Evolutionary conservation across 1,140 invertebrate species (phyloP).

Genomic region (Rhynchophorus ferrugineus): DNA sequence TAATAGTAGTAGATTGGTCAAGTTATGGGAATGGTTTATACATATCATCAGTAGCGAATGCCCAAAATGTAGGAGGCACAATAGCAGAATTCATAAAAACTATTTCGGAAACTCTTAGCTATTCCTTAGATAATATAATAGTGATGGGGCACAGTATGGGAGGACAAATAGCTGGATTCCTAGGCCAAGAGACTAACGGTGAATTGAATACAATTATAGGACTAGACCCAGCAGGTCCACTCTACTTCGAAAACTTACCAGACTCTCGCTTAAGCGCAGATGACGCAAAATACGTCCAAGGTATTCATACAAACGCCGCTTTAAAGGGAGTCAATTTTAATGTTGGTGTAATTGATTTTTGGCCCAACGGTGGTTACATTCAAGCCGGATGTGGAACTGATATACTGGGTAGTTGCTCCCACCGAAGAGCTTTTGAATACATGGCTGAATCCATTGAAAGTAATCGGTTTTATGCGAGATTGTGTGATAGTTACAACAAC

Average conservation of each 20-base stretch:
- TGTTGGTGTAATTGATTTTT: conserved; percentile 59
- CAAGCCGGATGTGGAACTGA: conserved; percentile 24
- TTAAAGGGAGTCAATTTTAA: conserved; percentile 47
- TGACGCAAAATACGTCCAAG: conserved; percentile 3
- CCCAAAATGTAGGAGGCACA: conserved; percentile 43
- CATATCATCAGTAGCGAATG: conserved; percentile 31
- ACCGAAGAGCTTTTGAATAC: not conserved
- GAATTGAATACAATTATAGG: conserved; percentile 36
- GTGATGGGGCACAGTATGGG: conserved; percentile 61
- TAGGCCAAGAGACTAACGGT: conserved; percentile 43
- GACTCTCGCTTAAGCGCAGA: not conserved
- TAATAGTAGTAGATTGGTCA: not conserved
- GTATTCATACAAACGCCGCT: conserved; percentile 62
- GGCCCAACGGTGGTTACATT: conserved; percentile 53
- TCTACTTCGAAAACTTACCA: conserved; percentile 32
- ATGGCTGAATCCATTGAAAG: not conserved
- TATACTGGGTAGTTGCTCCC: not conserved
- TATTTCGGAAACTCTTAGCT: conserved; percentile 37
- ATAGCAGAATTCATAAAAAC: conserved; percentile 47
- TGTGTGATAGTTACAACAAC: not conserved
- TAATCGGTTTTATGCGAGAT: not conserved
- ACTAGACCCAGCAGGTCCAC: conserved; percentile 49
- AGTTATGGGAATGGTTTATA: not conserved
- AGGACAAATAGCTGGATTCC: conserved; percentile 55
- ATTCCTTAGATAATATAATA: conserved; percentile 45